phyloP scores from a whole-genome alignment of 2,113 vertebrate species.

The Daubentonia madagascariensis region DNA sequence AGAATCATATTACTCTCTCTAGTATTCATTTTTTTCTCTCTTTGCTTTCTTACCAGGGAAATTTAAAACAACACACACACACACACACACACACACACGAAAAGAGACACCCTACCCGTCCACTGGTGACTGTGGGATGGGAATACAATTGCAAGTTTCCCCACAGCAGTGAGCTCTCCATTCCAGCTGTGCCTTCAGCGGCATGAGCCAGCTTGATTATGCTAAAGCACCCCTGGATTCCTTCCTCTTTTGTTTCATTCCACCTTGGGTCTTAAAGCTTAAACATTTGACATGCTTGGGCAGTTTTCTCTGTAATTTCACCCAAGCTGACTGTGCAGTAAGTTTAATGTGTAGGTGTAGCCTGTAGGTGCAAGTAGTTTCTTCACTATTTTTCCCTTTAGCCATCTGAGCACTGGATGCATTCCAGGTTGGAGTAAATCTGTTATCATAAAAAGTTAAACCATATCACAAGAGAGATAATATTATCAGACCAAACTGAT shows the following conservation, averaged over 20 bases:
- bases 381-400: slow-evolving; percentile 46
- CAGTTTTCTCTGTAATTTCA: slow-evolving; percentile 83
- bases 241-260: slow-evolving; percentile 82
- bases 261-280: slow-evolving; percentile 79
- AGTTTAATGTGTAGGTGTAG: slow-evolving; percentile 75
- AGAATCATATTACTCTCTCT: background rate
- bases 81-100: background rate
- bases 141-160: slow-evolving; percentile 77
- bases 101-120: background rate
- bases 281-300: slow-evolving; percentile 82
- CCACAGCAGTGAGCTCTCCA: slow-evolving; percentile 69
- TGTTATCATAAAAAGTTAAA: slow-evolving; percentile 38
- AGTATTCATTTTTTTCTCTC: background rate
- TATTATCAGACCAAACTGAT: background rate
- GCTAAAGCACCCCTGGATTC: slow-evolving; percentile 79
- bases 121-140: slow-evolving; percentile 62
- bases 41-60: slow-evolving; percentile 34
- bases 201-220: slow-evolving; percentile 80
- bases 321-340: slow-evolving; percentile 79
- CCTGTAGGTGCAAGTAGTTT: slow-evolving; percentile 75
- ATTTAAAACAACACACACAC: slow-evolving; percentile 33
- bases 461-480: background rate
- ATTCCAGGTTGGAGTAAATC: slow-evolving; percentile 31
- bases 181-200: slow-evolving; percentile 77
- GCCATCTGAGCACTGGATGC: background rate